phyloP scores from a whole-genome alignment of 1,140 invertebrate species.

The Magallana angulata region DNA sequence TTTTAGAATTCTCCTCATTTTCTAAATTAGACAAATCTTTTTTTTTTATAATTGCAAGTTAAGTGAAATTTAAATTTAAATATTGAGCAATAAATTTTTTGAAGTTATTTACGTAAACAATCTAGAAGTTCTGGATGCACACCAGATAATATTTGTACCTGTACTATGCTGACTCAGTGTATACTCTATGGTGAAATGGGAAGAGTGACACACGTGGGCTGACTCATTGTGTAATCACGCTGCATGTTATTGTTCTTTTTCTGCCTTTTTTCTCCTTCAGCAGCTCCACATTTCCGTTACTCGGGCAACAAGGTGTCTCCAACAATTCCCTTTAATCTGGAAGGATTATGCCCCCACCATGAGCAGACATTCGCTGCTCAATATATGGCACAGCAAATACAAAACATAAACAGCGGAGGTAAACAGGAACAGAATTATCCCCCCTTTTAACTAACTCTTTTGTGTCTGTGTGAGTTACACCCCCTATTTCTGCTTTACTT shows the following conservation, averaged over 20 bases:
- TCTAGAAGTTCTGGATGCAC: neutral
- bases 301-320: conserved; percentile 64
- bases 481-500: conserved; percentile 20
- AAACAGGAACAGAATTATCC: conserved; percentile 49
- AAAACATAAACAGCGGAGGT: conserved; percentile 67
- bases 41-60: too few relatives aligned
- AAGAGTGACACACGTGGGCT: conserved; percentile 1
- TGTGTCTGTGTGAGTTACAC: conserved; percentile 20
- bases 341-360: conserved; percentile 73
- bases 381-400: conserved; percentile 68
- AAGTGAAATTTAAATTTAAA: too few relatives aligned
- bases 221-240: conserved; percentile 20
- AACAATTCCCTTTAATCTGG: conserved; percentile 66
- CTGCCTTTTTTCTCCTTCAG: conserved; percentile 34
- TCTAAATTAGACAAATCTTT: too few relatives aligned
- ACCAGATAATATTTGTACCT: neutral
- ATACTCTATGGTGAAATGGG: neutral
- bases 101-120: too few relatives aligned
- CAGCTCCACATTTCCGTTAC: conserved; percentile 75
- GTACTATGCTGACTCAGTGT: neutral
- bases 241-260: conserved; percentile 27
- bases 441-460: conserved; percentile 16
- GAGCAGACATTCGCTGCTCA: conserved; percentile 73
- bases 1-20: too few relatives aligned
- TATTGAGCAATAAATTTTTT: too few relatives aligned